Evolutionary conservation across 2,888 invertebrate genomes (phyloP), one percentile per base, ranked within the genome.

Genomic region (Campoletis raptor): DNA sequence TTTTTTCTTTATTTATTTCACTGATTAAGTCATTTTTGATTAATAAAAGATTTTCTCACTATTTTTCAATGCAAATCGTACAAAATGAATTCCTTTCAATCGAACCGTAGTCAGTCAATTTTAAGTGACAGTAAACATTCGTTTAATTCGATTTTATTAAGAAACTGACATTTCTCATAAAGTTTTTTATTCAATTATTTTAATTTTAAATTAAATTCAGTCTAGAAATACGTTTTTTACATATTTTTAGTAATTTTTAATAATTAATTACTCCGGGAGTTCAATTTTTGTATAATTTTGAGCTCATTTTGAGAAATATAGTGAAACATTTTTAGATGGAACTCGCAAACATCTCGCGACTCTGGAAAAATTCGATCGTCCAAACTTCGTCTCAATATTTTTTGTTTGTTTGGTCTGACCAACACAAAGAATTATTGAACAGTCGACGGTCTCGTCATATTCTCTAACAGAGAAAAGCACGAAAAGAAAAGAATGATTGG

Each of bases 351-450:
- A 61, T 5, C 61, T 15, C 15, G 15, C 15, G 15, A 61, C 15
- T 61, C 7, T 12, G 24, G 30, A 30, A 61, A 61, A 61, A 15
- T 21, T 37, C 15, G 18, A 24, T 42, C 40, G 37, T 42, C 21
- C 40, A 21, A n/a, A 21, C 45, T 70, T 12, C 21, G 7, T 24
- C 2, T 24, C 6, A 2, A 40, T 52, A 5, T 36, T 36, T 73
- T 78, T 45, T n/a, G n/a, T n/a, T 79, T 40, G 42, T 42, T 24
- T 64, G 57, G 81, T 72, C 78, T 83, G 85, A 86, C 89, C 88
- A 40, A 86, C 85, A 88, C 88, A 87, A 88, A 87, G 88, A 89
- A 89, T 87, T 88, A 89, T 88, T 86, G 83, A 88, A 77, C 86
- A 85, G 76, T 87, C 85, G 79, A 69, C 70, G 82, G 48, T 85